These are phyloP conservation scores for Melinaea menophilus DNA, from an alignment of 2,888 invertebrate genomes.

Conservation along the genomic window DNA sequence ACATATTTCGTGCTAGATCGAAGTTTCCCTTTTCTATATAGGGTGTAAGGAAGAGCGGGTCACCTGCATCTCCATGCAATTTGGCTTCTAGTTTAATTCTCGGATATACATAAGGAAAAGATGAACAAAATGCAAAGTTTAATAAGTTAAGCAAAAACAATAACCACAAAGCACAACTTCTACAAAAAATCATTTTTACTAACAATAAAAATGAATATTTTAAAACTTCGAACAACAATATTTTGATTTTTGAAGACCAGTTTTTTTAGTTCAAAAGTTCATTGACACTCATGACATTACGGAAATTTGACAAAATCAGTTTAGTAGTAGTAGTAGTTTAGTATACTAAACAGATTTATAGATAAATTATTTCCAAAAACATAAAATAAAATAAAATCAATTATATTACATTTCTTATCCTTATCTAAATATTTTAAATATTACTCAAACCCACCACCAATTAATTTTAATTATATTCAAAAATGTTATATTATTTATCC, in stretches of 20 bases:
- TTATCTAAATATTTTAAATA: too few species aligned
- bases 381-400: too few species aligned
- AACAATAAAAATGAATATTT: background rate
- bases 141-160: slow-evolving; percentile 22
- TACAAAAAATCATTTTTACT: slow-evolving; percentile 5
- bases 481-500: too few species aligned
- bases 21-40: slow-evolving; percentile 73
- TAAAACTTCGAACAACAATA: background rate
- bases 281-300: too few species aligned
- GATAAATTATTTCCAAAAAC: too few species aligned
- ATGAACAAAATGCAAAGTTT: slow-evolving; percentile 27
- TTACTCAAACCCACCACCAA: too few species aligned
- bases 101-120: slow-evolving; percentile 59
- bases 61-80: slow-evolving; percentile 43
- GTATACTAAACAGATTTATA: too few species aligned
- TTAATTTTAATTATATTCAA: too few species aligned
- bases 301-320: too few species aligned
- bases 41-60: slow-evolving; percentile 78
- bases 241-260: background rate
- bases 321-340: too few species aligned
- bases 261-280: too few species aligned
- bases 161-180: background rate
- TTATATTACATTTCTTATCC: too few species aligned
- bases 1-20: slow-evolving; percentile 63
- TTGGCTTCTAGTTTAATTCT: slow-evolving; percentile 48